Evolutionary conservation across 2,797 vertebrate species (phyloP).

Genomic region (Synaphobranchus kaupii): DNA sequence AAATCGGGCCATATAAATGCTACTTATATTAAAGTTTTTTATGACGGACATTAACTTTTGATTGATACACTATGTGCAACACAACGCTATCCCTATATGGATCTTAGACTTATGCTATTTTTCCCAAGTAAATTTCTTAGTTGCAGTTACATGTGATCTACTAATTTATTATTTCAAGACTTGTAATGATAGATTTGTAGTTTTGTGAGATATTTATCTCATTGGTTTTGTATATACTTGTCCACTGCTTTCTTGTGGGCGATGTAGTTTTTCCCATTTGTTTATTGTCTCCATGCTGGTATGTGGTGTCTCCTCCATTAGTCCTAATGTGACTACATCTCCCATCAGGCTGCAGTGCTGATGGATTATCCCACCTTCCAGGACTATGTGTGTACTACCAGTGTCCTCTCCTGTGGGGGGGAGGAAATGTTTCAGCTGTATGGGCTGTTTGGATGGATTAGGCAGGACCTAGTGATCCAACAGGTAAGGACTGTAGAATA

Average conservation of each 20-base stretch:
- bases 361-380: constrained; percentile 50
- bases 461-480: constrained; percentile 56
- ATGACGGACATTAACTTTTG: neutral
- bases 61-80: neutral
- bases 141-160: no score
- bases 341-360: constrained; percentile 61
- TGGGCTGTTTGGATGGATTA: constrained; percentile 59
- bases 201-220: neutral
- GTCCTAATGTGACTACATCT: neutral
- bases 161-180: no score
- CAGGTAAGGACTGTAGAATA: constrained; percentile 59
- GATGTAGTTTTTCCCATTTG: neutral
- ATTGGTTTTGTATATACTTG: neutral
- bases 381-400: constrained; percentile 55
- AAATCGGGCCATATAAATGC: no score
- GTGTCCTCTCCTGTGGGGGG: constrained; percentile 49
- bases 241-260: neutral
- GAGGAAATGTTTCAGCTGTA: constrained; percentile 55
- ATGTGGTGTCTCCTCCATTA: neutral
- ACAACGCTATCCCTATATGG: neutral
- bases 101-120: no score
- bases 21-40: neutral
- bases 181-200: no score
- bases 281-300: neutral
- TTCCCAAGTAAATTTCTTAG: no score